phyloP scores from a whole-genome alignment of 2,797 vertebrate genomes.

The Gobionotothen gibberifrons region DNA sequence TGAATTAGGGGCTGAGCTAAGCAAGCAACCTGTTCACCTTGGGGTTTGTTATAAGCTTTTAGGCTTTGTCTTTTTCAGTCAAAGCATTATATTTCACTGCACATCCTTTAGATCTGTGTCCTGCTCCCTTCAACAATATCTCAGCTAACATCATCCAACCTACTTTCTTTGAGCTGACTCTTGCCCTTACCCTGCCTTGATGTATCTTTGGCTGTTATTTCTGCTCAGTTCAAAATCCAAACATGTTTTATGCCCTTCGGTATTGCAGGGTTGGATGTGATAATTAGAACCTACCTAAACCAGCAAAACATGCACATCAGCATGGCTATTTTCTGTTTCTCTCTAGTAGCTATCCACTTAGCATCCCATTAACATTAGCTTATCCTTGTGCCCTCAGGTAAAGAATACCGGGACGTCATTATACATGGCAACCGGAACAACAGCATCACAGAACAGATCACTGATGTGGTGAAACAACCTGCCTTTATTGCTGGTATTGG shows the following conservation, averaged over 20 bases:
- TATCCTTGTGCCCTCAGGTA: slow-evolving; percentile 81
- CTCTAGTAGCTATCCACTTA: slow-evolving; percentile 32
- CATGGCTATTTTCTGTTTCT: slow-evolving; percentile 17
- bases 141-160: slow-evolving; percentile 50
- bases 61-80: slow-evolving; percentile 67
- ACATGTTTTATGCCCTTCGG: slow-evolving; percentile 13
- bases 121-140: slow-evolving; percentile 54
- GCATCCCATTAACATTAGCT: slow-evolving; percentile 17
- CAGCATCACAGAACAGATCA: slow-evolving; percentile 99
- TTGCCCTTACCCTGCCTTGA: slow-evolving; percentile 16
- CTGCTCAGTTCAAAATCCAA: slow-evolving; percentile 10
- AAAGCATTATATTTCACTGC: slow-evolving; percentile 67
- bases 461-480: slow-evolving; percentile 98
- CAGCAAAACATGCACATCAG: slow-evolving; percentile 25
- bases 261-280: neutral
- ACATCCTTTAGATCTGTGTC: slow-evolving; percentile 51
- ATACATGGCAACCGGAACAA: slow-evolving; percentile 95
- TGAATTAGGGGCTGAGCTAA: slow-evolving; percentile 71
- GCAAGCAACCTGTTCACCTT: slow-evolving; percentile 73
- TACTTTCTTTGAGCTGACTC: slow-evolving; percentile 45
- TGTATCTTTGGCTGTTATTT: slow-evolving; percentile 32
- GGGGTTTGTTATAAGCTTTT: slow-evolving; percentile 73
- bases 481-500: slow-evolving; percentile 99
- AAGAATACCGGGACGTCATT: slow-evolving; percentile 93
- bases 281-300: slow-evolving; percentile 38